A percentile compares a stretch with the other conserved stretches of the same genome.
Conservation (phyloP, 2,797 vertebrate species). For the Spinus pinus region DNA sequence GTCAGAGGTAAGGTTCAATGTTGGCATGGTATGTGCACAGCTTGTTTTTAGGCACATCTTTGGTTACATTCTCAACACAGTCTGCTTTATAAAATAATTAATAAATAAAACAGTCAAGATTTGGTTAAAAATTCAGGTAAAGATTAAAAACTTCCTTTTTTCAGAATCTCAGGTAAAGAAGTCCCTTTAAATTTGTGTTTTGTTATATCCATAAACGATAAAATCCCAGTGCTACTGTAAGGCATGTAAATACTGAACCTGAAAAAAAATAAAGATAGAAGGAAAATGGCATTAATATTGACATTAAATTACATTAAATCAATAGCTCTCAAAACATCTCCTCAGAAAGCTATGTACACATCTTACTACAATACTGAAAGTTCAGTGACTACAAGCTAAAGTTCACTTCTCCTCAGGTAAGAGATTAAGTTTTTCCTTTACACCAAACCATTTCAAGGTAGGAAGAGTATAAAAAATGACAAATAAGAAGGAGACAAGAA, state of each 20-base stretch:
- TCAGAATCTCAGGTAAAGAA: constrained; percentile 12
- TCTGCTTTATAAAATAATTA: constrained; percentile 45
- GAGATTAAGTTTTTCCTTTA: neutral
- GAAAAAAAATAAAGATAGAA: constrained; percentile 24
- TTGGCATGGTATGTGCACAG: neutral
- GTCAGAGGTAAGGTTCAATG: neutral
- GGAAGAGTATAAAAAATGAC: neutral
- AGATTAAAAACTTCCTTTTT: neutral
- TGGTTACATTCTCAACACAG: constrained; percentile 38
- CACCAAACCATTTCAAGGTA: neutral
- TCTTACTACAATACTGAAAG: neutral
- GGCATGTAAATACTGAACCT: constrained; percentile 97
- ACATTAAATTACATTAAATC: neutral
- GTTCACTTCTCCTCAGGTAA: neutral
- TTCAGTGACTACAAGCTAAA: neutral
- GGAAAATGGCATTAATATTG: neutral
- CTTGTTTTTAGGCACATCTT: constrained; percentile 31
- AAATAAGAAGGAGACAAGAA: neutral
- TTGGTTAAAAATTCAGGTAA: neutral
- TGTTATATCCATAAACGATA: constrained; percentile 91
- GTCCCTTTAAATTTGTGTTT: constrained; percentile 37
- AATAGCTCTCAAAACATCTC: neutral
- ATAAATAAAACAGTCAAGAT: constrained; percentile 25
- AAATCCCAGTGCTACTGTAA: constrained; percentile 94
- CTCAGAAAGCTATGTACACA: neutral